Evolutionary conservation across 2,113 vertebrate genomes (phyloP), one percentile per base, ranked within the genome.

Genomic region (Serinus canaria): DNA sequence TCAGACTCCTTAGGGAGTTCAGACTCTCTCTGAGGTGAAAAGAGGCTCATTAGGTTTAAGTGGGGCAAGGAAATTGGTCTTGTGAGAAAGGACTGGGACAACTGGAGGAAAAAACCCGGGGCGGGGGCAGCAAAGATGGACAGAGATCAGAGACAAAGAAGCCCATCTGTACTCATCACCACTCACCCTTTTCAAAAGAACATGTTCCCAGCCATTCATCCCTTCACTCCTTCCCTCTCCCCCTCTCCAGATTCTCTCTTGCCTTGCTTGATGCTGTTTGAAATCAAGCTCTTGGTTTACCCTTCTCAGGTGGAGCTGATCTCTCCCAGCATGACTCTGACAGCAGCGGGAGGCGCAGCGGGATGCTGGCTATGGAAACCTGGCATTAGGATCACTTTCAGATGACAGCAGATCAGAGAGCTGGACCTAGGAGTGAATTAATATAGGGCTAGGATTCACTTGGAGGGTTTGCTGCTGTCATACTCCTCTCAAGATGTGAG

Each of bases 251-350:
- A 41, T 24, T 73, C 93, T 79, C 63, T 64, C 85, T 35, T 92
- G 64, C 91, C 69, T 96, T 79, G 41, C 92, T 92, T 49, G 90
- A 60, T 82, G 88, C 86, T 93, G 83, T 92, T 94, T 96, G 95
- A 96, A 95, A 97, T 92, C 94, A 95, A 94, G 95, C 83, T 87
- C 88, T 96, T 87, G 93, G 90, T 95, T 97, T 96, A 94, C 81
- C 91, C 96, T 93, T 94, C 94, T 95, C 64, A 6, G 69, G 88
- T 24, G 0, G 79, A 89, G 94, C 94, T 93, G 94, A 95, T 96
- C 92, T 94, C 91, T 96, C 93, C 84, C 94, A 94, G 95, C 92
- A 56, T 35, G 96, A 96, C 77, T 92, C 94, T 41, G 92, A 74
- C 83, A 89, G 92, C 90, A 92, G 95, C 37, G 19, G 94, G 95